Conservation (phyloP, 1,140 invertebrate species). For the Halesus radiatus region DNA sequence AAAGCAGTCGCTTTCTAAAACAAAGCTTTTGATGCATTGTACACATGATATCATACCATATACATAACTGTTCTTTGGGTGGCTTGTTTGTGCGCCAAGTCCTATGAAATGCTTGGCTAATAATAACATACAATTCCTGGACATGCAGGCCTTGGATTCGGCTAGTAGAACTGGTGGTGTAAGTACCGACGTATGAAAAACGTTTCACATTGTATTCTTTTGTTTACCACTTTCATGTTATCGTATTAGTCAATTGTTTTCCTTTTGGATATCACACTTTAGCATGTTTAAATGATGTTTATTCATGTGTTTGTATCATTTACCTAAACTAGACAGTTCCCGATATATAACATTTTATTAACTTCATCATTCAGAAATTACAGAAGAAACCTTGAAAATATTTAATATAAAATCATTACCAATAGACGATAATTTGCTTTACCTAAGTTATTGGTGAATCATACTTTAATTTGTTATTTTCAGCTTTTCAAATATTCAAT, state of each 20-base stretch:
- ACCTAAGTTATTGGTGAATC: too few relatives aligned
- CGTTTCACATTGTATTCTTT: background rate
- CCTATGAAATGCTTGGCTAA: constrained; percentile 34
- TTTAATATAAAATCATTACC: too few relatives aligned
- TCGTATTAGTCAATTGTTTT: background rate
- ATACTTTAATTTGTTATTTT: too few relatives aligned
- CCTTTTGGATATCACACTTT: constrained; percentile 13
- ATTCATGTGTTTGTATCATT: background rate
- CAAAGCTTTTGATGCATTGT: too few relatives aligned
- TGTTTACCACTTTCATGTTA: constrained; percentile 4
- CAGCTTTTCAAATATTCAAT: too few relatives aligned
- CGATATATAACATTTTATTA: too few relatives aligned
- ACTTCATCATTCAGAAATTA: too few relatives aligned
- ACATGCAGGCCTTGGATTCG: constrained; percentile 66
- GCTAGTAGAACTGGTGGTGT: constrained; percentile 66
- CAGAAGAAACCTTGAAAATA: too few relatives aligned
- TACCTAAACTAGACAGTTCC: too few relatives aligned
- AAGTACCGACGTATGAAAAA: constrained; percentile 59
- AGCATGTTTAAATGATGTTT: constrained; percentile 4
- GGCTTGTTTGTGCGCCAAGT: constrained; percentile 9
- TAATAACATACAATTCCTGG: constrained; percentile 42
- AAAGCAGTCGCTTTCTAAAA: too few relatives aligned
- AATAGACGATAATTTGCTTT: too few relatives aligned
- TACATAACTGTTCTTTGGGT: background rate
- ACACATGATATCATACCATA: too few relatives aligned